phyloP scores from a whole-genome alignment of 2,888 invertebrate species.

The Lithophane leautieri region DNA sequence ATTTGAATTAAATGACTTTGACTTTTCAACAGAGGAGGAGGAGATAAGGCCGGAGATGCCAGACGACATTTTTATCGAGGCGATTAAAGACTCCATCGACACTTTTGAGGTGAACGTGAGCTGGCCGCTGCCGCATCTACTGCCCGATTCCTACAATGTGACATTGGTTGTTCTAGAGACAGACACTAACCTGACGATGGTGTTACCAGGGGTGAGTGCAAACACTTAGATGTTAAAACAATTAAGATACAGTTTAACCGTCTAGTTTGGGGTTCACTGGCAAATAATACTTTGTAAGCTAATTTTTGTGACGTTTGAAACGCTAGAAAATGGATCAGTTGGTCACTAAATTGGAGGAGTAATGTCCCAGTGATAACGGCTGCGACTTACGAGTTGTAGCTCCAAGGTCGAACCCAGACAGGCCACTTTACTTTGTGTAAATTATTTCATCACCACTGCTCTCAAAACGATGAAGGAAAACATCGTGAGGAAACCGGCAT shows the following conservation, averaged over 20 bases:
- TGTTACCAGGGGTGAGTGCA: slow-evolving; percentile 76
- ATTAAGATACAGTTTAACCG: not conserved
- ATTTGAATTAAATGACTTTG: too few relatives aligned
- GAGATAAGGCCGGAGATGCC: slow-evolving; percentile 62
- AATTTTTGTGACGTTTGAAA: too few relatives aligned
- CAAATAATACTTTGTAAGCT: not conserved
- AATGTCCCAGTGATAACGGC: too few relatives aligned
- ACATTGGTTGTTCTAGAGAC: slow-evolving; percentile 66
- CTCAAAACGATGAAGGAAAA: too few relatives aligned
- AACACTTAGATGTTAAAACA: not conserved
- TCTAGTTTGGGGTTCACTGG: not conserved
- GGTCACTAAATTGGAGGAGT: not conserved
- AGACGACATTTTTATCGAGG: slow-evolving; percentile 65
- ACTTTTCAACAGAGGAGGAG: slow-evolving; percentile 28
- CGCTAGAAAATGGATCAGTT: not conserved
- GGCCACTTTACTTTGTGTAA: too few relatives aligned
- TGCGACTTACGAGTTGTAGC: too few relatives aligned
- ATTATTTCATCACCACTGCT: too few relatives aligned
- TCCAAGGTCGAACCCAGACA: too few relatives aligned
- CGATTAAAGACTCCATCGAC: slow-evolving; percentile 47
- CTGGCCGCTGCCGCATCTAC: slow-evolving; percentile 72
- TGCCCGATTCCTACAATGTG: slow-evolving; percentile 74
- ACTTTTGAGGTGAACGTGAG: slow-evolving; percentile 75
- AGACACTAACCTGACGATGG: slow-evolving; percentile 38
- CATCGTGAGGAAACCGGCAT: too few relatives aligned